phyloP scores from a whole-genome alignment of 1,140 invertebrate species.

The Calycopis cecrops region DNA sequence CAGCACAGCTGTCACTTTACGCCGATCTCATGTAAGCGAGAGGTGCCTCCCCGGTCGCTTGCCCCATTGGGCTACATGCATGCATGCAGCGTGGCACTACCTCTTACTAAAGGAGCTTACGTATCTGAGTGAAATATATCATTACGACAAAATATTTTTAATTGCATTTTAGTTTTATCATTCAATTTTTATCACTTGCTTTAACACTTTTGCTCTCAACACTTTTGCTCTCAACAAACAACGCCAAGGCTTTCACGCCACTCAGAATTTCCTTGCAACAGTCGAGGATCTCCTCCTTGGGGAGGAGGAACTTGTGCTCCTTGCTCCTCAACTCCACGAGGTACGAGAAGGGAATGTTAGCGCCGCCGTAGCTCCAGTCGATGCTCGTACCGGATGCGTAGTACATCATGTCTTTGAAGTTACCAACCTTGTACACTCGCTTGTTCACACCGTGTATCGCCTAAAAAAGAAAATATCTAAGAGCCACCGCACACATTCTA shows the following conservation, averaged over 20 bases:
- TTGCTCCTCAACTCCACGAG: slow-evolving; percentile 82
- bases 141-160: too few relatives aligned
- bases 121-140: too few relatives aligned
- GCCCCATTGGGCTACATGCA: too few relatives aligned
- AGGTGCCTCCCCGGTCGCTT: too few relatives aligned
- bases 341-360: slow-evolving; percentile 80
- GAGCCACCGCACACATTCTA: too few relatives aligned
- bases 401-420: slow-evolving; percentile 69
- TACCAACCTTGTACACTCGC: slow-evolving; percentile 65
- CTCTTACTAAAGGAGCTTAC: too few relatives aligned
- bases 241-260: slow-evolving; percentile 76
- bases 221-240: slow-evolving; percentile 52
- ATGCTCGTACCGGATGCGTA: slow-evolving; percentile 79
- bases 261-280: slow-evolving; percentile 81
- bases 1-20: too few relatives aligned
- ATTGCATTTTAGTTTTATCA: too few relatives aligned
- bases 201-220: too few relatives aligned
- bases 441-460: slow-evolving; percentile 55
- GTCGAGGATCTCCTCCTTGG: slow-evolving; percentile 79
- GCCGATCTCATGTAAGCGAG: too few relatives aligned
- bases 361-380: slow-evolving; percentile 81
- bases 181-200: too few relatives aligned
- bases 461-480: slow-evolving; percentile 29
- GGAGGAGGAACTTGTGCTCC: slow-evolving; percentile 80
- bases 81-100: too few relatives aligned